A percentile compares a stretch with the other conserved stretches of the same genome.
Conservation (phyloP, 2,797 vertebrate genomes). For the Dallia pectoralis region DNA sequence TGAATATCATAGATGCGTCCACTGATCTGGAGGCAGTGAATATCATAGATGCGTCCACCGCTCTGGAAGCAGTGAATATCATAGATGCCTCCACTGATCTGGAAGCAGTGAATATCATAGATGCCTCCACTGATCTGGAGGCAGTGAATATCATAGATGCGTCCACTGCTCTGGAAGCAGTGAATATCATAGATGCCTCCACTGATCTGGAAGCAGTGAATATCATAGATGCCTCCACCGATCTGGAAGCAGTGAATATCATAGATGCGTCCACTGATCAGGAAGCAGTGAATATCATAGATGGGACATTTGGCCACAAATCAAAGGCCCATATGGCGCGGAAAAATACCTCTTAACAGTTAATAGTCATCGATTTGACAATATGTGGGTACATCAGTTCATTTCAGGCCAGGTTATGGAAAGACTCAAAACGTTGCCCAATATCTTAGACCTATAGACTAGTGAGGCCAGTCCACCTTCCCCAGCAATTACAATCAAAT, state of each 20-base stretch:
- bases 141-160: too few relatives aligned
- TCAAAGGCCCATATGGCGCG: too few relatives aligned
- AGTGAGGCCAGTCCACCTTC: neutral
- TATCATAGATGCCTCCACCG: neutral
- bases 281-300: neutral
- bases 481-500: neutral
- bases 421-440: too few relatives aligned
- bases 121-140: neutral
- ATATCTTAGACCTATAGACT: neutral
- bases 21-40: neutral
- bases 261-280: too few relatives aligned
- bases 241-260: neutral
- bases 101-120: neutral
- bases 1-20: neutral
- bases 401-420: too few relatives aligned
- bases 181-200: neutral
- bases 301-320: too few relatives aligned
- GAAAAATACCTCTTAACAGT: too few relatives aligned
- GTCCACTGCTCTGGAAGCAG: neutral
- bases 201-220: too few relatives aligned
- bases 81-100: neutral
- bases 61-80: too few relatives aligned
- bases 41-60: neutral
- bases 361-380: too few relatives aligned
- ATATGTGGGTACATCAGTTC: too few relatives aligned